Percentiles rank a stretch among this genome's conserved stretches.
Evolutionary conservation across 2,888 invertebrate genomes (phyloP).

Genomic region (Lissocephala sabroskyi): DNA sequence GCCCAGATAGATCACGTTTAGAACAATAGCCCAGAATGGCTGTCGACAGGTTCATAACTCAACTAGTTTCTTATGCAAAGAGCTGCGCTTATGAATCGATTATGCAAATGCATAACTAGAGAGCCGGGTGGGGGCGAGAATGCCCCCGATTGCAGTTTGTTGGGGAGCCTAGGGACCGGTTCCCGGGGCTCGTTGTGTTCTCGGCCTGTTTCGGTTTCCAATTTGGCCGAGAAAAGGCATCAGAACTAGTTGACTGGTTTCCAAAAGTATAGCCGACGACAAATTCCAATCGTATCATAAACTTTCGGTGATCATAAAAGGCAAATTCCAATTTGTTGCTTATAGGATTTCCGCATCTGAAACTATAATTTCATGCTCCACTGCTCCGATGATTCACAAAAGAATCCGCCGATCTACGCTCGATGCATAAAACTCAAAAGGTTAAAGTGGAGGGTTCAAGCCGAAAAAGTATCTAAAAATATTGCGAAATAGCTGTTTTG

Average conservation of each 20-base stretch:
- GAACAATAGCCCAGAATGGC: slow-evolving; percentile 38
- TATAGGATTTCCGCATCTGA: slow-evolving; percentile 29
- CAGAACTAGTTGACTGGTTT: slow-evolving; percentile 50
- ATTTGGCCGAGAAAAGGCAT: slow-evolving; percentile 13
- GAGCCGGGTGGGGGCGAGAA: no score
- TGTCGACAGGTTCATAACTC: slow-evolving; percentile 48
- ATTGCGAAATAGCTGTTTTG: no score
- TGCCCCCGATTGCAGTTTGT: slow-evolving; percentile 35
- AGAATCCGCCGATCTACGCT: no score
- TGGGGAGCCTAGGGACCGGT: slow-evolving; percentile 44
- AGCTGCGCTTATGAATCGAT: slow-evolving; percentile 58
- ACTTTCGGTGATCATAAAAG: slow-evolving; percentile 28
- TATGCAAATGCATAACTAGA: slow-evolving; percentile 55
- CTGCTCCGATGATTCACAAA: no score
- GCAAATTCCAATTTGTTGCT: slow-evolving; percentile 23
- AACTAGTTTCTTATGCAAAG: slow-evolving; percentile 54
- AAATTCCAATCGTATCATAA: slow-evolving; percentile 7
- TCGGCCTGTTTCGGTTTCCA: slow-evolving; percentile 13
- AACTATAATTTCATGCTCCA: no score
- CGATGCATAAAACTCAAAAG: no score
- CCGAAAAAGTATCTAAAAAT: no score
- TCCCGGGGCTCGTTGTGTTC: slow-evolving; percentile 21
- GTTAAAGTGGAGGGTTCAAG: no score
- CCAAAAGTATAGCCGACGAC: slow-evolving; percentile 5
- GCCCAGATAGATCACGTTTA: slow-evolving; percentile 22